Evolutionary conservation across 2,888 invertebrate genomes (phyloP).

Genomic region (Neuroscelio doddi): DNA sequence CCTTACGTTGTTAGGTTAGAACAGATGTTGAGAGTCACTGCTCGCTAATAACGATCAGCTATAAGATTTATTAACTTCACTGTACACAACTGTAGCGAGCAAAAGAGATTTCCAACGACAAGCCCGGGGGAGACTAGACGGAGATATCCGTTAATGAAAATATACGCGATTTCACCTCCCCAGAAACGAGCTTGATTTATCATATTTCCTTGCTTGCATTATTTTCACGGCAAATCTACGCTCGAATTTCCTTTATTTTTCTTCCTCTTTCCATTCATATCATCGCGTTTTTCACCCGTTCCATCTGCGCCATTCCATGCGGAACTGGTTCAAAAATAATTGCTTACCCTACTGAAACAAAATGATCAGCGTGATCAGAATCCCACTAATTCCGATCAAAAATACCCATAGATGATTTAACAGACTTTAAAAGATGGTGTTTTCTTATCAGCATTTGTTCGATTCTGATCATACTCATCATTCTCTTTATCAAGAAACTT

Average conservation of each 20-base stretch:
- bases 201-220: conserved; percentile 38
- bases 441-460: too few species aligned
- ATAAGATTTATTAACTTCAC: conserved; percentile 44
- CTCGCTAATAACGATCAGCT: conserved; percentile 46
- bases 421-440: too few species aligned
- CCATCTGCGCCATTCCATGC: background rate
- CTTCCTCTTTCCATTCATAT: background rate
- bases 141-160: conserved; percentile 47
- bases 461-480: too few species aligned
- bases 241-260: conserved; percentile 25
- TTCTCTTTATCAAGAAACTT: too few species aligned
- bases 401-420: too few species aligned
- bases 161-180: conserved; percentile 38
- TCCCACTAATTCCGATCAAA: too few species aligned
- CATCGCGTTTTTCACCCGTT: conserved; percentile 3
- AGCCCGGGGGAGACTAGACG: conserved; percentile 38
- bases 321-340: too few species aligned
- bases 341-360: too few species aligned
- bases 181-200: conserved; percentile 37
- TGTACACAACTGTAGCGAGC: conserved; percentile 35
- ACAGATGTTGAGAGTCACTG: conserved; percentile 43
- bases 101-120: conserved; percentile 45
- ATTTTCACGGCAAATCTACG: conserved; percentile 38
- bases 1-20: conserved; percentile 34
- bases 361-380: too few species aligned